Evolutionary conservation across 2,113 vertebrate species (phyloP).

Genomic region (Tupaia chinensis): DNA sequence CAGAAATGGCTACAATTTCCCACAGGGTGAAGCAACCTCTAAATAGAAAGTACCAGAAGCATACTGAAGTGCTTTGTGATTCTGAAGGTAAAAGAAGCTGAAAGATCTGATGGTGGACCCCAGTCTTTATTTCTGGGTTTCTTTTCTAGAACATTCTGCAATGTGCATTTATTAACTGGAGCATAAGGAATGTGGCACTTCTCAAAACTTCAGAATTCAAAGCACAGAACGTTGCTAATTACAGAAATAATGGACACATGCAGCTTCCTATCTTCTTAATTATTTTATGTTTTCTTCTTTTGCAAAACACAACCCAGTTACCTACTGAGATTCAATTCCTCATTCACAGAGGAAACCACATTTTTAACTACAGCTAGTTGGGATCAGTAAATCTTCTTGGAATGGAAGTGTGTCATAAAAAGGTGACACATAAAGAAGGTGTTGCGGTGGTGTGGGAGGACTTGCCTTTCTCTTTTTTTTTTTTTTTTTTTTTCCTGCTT

Average conservation of each 20-base stretch:
- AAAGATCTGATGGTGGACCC: neutral
- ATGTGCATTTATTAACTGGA: neutral
- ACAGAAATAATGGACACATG: constrained; percentile 68
- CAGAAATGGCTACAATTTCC: neutral
- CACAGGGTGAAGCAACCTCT: neutral
- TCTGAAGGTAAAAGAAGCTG: neutral
- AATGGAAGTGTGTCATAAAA: constrained; percentile 61
- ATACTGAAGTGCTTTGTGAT: neutral
- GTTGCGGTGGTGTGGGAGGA: neutral
- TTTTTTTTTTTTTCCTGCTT: neutral
- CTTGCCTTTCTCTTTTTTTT: neutral
- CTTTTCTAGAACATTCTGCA: neutral
- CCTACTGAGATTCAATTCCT: constrained; percentile 69
- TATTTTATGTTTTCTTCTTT: constrained; percentile 69
- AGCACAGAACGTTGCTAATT: constrained; percentile 64
- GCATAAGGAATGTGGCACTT: constrained; percentile 33
- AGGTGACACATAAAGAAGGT: neutral
- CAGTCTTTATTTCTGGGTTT: neutral
- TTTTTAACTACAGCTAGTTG: constrained; percentile 55
- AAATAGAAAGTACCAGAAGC: neutral
- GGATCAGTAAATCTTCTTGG: constrained; percentile 72
- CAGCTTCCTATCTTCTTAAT: constrained; percentile 53
- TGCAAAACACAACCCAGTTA: constrained; percentile 63
- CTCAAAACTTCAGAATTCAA: constrained; percentile 71
- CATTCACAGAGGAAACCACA: constrained; percentile 66